Evolutionary conservation across 1,140 invertebrate genomes (phyloP).

Genomic region (Eriocheir sinensis): DNA sequence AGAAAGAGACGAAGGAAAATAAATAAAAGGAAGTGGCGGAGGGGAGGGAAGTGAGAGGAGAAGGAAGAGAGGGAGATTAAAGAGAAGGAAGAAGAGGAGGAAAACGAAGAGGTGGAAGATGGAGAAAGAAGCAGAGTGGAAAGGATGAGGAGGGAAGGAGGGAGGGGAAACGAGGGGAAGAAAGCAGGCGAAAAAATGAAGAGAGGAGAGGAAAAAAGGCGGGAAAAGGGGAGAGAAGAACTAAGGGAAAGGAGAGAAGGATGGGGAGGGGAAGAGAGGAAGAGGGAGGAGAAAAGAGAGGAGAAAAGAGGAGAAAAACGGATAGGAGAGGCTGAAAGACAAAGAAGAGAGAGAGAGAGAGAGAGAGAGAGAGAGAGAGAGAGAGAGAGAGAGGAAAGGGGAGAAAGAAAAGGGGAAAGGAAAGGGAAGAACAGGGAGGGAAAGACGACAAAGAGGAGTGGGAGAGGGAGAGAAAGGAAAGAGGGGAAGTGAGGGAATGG

Average conservation of each 20-base stretch:
- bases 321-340: background rate
- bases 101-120: background rate
- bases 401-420: background rate
- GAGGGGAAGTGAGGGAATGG: background rate
- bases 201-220: background rate
- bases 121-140: background rate
- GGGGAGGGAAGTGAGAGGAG: background rate
- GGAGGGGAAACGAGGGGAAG: background rate
- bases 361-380: background rate
- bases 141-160: background rate
- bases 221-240: background rate
- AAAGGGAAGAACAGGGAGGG: too few relatives aligned
- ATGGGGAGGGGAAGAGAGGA: background rate
- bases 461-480: too few relatives aligned
- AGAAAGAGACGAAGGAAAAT: background rate
- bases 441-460: too few relatives aligned
- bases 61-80: background rate
- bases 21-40: background rate
- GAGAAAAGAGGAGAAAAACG: background rate
- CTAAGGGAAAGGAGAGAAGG: slow-evolving; percentile 2
- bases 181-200: background rate
- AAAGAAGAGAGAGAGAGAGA: background rate
- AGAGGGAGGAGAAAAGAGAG: slow-evolving; percentile 35
- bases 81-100: background rate
- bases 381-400: background rate